Conservation (phyloP, 2,797 vertebrate genomes). For the Protosalanx chinensis region DNA sequence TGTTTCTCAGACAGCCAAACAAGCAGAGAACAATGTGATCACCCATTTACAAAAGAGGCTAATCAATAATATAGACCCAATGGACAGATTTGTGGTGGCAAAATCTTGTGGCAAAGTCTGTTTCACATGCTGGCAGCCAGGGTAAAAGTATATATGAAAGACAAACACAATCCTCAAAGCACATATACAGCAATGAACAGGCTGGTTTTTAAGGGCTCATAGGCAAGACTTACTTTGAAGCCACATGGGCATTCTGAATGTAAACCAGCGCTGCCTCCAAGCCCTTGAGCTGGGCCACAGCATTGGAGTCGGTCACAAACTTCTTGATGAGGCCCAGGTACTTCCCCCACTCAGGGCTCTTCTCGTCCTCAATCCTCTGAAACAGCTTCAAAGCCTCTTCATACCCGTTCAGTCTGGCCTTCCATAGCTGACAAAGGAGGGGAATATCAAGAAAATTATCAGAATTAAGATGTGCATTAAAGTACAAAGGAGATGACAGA, state of each 20-base stretch:
- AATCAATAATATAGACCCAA: neutral
- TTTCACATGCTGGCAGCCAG: no score
- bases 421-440: conserved; percentile 81
- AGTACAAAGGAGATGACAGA: neutral
- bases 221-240: conserved; percentile 83
- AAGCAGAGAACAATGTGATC: neutral
- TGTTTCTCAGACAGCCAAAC: neutral
- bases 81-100: neutral
- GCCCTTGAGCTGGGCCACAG: conserved; percentile 94
- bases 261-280: conserved; percentile 89
- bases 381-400: conserved; percentile 95
- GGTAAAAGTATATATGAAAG: no score
- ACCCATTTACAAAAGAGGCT: neutral
- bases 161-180: neutral
- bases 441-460: neutral
- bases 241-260: conserved; percentile 88
- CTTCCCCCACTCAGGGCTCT: conserved; percentile 95
- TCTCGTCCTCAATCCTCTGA: conserved; percentile 91
- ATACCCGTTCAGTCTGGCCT: conserved; percentile 93
- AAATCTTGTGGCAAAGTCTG: no score
- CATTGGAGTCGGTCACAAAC: conserved; percentile 96
- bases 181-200: neutral
- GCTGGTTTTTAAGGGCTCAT: neutral
- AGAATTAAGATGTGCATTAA: neutral
- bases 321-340: conserved; percentile 93